Percentiles rank a stretch among this genome's conserved stretches.
phyloP scores from a whole-genome alignment of 2,113 vertebrate species.

The Osmerus eperlanus region DNA sequence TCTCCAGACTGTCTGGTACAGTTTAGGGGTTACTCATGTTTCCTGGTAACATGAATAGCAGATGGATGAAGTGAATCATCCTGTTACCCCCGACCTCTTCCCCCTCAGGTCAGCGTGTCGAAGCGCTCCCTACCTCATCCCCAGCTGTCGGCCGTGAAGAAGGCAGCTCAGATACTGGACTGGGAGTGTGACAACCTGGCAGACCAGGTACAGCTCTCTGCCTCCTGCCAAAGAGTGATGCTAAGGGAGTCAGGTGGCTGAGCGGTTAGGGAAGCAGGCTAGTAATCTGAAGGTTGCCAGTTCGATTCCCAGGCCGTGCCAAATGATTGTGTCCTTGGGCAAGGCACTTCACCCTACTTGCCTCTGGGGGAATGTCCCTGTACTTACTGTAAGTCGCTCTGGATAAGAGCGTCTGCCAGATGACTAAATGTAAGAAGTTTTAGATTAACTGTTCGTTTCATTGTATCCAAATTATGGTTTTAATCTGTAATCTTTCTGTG shows the following conservation, averaged over 20 bases:
- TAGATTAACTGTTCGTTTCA: not conserved
- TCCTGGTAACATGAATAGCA: not conserved
- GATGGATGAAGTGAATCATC: not conserved
- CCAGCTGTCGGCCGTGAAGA: constrained; percentile 24
- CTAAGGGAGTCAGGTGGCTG: not conserved
- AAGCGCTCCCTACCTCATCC: not conserved
- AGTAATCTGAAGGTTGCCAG: too few species aligned
- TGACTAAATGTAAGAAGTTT: not conserved
- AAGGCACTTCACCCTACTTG: too few species aligned
- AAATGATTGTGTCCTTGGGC: too few species aligned
- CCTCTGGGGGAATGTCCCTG: too few species aligned
- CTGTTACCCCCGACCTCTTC: not conserved
- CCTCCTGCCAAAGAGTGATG: not conserved
- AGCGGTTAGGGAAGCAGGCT: too few species aligned
- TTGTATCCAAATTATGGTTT: not conserved
- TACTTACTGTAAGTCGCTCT: too few species aligned
- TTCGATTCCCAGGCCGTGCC: too few species aligned
- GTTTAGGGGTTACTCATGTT: not conserved
- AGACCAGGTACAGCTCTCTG: constrained; percentile 53
- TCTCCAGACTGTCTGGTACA: too few species aligned
- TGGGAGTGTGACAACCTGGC: constrained; percentile 65
- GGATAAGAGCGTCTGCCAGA: too few species aligned
- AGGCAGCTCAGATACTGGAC: constrained; percentile 47
- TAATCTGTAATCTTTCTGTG: not conserved
- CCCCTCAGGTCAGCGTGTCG: constrained; percentile 31